Conservation (phyloP, 2,888 invertebrate genomes). For the Drosophila siamana region DNA sequence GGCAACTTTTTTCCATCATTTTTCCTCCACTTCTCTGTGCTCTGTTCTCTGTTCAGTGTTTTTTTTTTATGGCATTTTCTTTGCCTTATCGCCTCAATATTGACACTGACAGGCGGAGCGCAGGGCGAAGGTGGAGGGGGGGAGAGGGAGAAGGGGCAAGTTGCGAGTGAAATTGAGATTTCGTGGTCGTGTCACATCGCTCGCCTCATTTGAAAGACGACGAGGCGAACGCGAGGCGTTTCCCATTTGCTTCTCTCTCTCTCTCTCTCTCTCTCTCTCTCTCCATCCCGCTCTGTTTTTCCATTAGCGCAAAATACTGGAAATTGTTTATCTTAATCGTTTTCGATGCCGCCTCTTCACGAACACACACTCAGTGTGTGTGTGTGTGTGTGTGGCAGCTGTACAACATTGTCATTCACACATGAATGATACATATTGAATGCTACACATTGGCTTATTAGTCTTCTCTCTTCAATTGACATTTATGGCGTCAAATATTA, state of each 20-base stretch:
- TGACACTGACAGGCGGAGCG: slow-evolving; percentile 54
- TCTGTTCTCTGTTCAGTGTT: background rate
- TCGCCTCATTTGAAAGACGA: slow-evolving; percentile 59
- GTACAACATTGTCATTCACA: slow-evolving; percentile 38
- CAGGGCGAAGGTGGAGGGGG: no score
- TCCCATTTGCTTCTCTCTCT: background rate
- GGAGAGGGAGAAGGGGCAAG: background rate
- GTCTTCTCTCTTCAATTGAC: slow-evolving; percentile 47
- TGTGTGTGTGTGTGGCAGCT: slow-evolving; percentile 12
- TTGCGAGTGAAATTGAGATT: slow-evolving; percentile 49
- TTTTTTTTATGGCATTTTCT: slow-evolving; percentile 64
- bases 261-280: no score
- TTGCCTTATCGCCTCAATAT: slow-evolving; percentile 72
- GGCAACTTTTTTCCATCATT: slow-evolving; percentile 32
- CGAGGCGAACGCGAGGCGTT: slow-evolving; percentile 9
- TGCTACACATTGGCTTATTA: slow-evolving; percentile 52
- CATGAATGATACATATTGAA: slow-evolving; percentile 44
- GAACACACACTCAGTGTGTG: background rate
- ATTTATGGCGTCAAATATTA: slow-evolving; percentile 59
- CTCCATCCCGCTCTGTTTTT: slow-evolving; percentile 37
- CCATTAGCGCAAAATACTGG: slow-evolving; percentile 65
- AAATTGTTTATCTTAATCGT: slow-evolving; percentile 76
- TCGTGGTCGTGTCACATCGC: slow-evolving; percentile 72
- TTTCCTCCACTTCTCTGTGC: background rate
- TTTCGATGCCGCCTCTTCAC: slow-evolving; percentile 44